Evolutionary conservation across 1,140 invertebrate genomes (phyloP).

Genomic region (Drosophila quadrilineata): DNA sequence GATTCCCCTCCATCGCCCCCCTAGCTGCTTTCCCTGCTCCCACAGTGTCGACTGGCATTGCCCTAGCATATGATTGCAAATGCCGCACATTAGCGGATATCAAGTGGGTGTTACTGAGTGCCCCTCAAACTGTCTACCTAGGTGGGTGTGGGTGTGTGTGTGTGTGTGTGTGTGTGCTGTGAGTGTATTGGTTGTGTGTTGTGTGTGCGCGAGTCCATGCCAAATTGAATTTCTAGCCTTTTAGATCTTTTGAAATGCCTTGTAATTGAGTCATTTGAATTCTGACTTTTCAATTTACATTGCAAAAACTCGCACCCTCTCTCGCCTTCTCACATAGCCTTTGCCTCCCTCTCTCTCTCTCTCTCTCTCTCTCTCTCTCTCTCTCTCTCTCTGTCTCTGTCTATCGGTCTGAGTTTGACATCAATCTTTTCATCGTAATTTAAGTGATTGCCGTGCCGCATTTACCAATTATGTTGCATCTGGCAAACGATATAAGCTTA

Average conservation of each 20-base stretch:
- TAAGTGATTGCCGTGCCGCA: conserved; percentile 36
- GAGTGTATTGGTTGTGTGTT: conserved; percentile 24
- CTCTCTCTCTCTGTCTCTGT: conserved; percentile 5
- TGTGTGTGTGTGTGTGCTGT: conserved; percentile 4
- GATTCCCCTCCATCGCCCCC: neutral
- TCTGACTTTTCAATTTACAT: conserved; percentile 74
- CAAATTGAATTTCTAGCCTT: conserved; percentile 79
- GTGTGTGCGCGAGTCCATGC: conserved; percentile 57
- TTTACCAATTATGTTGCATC: conserved; percentile 41
- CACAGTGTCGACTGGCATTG: conserved; percentile 39
- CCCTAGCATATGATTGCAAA: conserved; percentile 77
- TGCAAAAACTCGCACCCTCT: conserved; percentile 19
- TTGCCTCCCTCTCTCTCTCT: neutral
- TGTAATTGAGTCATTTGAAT: conserved; percentile 78
- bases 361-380: neutral
- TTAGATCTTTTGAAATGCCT: conserved; percentile 75
- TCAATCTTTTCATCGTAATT: conserved; percentile 68
- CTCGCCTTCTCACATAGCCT: neutral
- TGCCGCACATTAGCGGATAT: conserved; percentile 79
- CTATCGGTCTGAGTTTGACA: conserved; percentile 30
- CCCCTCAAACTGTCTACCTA: conserved; percentile 1
- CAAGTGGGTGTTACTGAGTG: conserved; percentile 76
- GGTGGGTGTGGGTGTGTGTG: neutral
- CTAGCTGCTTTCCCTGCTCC: conserved; percentile 1
- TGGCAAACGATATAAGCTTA: conserved; percentile 28